phyloP scores from a whole-genome alignment of 2,888 invertebrate species.

The Morpho deidamia region DNA sequence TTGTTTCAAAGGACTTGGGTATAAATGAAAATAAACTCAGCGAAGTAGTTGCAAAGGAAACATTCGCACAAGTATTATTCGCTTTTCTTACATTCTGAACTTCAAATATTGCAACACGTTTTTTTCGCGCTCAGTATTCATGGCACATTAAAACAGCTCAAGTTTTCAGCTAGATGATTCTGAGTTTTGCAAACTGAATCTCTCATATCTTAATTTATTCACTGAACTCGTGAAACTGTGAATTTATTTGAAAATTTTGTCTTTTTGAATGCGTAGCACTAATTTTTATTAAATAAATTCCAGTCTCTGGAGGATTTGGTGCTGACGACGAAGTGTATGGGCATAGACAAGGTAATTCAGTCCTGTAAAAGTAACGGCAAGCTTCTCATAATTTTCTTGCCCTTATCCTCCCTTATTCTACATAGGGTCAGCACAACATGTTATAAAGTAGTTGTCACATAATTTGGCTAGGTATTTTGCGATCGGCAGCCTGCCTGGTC shows the following conservation, averaged over 20 bases:
- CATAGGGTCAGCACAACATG: too few species aligned
- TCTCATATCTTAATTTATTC: too few species aligned
- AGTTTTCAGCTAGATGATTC: neutral
- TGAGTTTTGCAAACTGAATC: neutral
- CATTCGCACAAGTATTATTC: constrained; percentile 8
- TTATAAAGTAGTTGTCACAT: too few species aligned
- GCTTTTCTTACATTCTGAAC: neutral
- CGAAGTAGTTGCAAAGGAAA: neutral
- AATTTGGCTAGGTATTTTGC: too few species aligned
- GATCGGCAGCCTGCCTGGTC: too few species aligned
- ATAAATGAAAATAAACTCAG: constrained; percentile 11
- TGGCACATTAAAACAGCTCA: too few species aligned
- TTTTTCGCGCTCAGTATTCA: neutral
- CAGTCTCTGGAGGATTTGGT: constrained; percentile 94
- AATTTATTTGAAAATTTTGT: too few species aligned
- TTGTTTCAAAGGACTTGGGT: constrained; percentile 14
- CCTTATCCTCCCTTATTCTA: too few species aligned
- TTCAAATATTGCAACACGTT: neutral
- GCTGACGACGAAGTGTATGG: constrained; percentile 97
- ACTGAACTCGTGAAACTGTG: too few species aligned
- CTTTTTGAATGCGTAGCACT: too few species aligned
- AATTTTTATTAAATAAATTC: too few species aligned
- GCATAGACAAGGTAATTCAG: constrained; percentile 86
- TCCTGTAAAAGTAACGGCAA: neutral
- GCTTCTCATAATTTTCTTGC: too few species aligned